Percentiles rank a stretch among this genome's conserved stretches.
Conservation (phyloP, 2,797 vertebrate species). For the Adelosebastes latens region DNA sequence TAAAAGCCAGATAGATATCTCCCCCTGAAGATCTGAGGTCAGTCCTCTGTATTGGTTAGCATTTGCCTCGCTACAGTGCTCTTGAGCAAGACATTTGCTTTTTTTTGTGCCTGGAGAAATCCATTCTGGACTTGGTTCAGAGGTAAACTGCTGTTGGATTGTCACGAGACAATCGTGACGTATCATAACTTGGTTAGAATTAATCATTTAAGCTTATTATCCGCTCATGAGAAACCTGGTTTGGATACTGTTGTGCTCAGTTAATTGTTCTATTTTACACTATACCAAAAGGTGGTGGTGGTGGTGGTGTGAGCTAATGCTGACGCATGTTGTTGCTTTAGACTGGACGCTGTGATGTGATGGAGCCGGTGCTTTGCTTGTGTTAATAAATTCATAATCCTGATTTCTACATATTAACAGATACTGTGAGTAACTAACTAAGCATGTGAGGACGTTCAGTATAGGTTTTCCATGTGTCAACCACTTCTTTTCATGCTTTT, state of each 20-base stretch:
- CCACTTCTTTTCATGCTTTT: neutral
- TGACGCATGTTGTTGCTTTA: too few species aligned
- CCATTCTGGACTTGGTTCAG: neutral
- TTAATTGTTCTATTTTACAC: neutral
- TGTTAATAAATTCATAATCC: too few species aligned
- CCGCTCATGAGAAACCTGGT: neutral
- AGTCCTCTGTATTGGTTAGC: neutral
- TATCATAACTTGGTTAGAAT: neutral
- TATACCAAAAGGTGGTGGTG: neutral
- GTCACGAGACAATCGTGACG: neutral
- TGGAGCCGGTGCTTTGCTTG: too few species aligned
- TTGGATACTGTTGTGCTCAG: neutral
- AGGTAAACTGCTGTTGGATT: neutral
- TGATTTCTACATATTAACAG: neutral
- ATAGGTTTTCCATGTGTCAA: neutral
- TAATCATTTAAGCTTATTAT: slow-evolving; percentile 35
- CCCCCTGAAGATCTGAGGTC: neutral
- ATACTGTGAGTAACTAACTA: neutral
- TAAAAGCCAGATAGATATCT: neutral
- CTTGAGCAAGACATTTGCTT: neutral
- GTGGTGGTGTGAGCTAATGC: neutral
- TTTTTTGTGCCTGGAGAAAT: neutral
- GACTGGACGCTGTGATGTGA: too few species aligned
- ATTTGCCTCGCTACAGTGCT: neutral
- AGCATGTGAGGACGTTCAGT: neutral